A percentile compares a stretch with the other conserved stretches of the same genome.
phyloP scores from a whole-genome alignment of 2,113 vertebrate genomes.

The Laterallus jamaicensis region DNA sequence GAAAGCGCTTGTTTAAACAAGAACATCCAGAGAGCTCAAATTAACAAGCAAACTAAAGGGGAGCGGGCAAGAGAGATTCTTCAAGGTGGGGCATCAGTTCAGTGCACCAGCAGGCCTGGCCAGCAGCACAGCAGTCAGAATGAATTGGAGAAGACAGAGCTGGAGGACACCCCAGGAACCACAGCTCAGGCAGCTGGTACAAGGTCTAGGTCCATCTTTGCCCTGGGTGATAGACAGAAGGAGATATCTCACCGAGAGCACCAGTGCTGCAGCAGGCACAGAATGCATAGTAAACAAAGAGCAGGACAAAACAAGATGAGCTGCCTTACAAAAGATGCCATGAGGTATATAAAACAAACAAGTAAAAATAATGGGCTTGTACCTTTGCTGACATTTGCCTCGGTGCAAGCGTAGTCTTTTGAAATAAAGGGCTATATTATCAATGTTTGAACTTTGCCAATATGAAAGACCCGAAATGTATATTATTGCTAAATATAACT shows the following conservation, averaged over 20 bases:
- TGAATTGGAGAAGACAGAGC: slow-evolving; percentile 36
- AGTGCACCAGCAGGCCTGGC: background rate
- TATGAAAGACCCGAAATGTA: background rate
- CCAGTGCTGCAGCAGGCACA: slow-evolving; percentile 1
- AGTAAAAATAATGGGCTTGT: background rate
- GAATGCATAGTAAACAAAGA: slow-evolving; percentile 17
- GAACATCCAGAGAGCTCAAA: background rate
- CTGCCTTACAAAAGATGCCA: background rate
- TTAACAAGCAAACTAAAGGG: slow-evolving; percentile 4
- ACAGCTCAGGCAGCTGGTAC: slow-evolving; percentile 53
- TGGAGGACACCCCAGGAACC: slow-evolving; percentile 41
- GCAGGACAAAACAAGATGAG: slow-evolving; percentile 40
- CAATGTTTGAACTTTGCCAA: background rate
- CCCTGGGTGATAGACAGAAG: background rate
- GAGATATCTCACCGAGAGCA: background rate
- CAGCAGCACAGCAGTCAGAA: slow-evolving; percentile 63
- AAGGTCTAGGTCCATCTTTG: slow-evolving; percentile 43
- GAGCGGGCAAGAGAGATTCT: background rate
- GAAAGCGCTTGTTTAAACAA: background rate
- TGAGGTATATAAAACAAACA: background rate
- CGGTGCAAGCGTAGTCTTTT: background rate
- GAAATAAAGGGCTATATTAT: background rate
- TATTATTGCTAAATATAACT: background rate
- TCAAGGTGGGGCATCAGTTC: slow-evolving; percentile 2
- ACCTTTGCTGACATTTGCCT: background rate